These are phyloP conservation scores for Corythornis madagascariensis DNA, from an alignment of 2,113 vertebrate species.

Conservation along the genomic window DNA sequence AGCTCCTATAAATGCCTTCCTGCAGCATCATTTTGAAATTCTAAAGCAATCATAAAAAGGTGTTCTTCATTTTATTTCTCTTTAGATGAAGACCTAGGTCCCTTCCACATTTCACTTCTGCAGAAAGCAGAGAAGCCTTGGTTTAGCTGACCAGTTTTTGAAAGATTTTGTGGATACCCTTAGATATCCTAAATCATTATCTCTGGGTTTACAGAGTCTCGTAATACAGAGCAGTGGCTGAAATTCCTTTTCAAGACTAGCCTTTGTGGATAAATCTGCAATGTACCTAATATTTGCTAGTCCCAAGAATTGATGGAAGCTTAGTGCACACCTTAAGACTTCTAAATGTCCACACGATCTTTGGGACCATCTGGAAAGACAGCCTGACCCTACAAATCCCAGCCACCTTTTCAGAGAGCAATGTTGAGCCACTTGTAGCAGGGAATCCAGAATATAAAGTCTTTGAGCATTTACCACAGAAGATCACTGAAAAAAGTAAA, in stretches of 20 bases:
- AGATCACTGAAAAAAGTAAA: not conserved
- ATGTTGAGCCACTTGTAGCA: not conserved
- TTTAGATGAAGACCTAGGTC: not conserved
- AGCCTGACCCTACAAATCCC: not conserved
- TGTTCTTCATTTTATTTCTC: not conserved
- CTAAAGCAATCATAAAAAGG: not conserved
- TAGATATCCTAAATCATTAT: not conserved
- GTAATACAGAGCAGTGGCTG: not conserved
- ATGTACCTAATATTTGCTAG: not conserved
- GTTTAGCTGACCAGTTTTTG: not conserved
- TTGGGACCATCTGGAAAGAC: not conserved
- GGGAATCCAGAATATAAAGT: not conserved
- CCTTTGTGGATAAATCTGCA: not conserved
- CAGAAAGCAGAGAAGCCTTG: not conserved
- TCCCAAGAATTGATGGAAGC: not conserved
- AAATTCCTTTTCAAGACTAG: not conserved
- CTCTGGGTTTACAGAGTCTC: not conserved
- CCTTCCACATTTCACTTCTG: not conserved
- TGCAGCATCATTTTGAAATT: not conserved
- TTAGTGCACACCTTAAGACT: not conserved
- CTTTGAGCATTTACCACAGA: not conserved
- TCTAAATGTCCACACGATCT: not conserved
- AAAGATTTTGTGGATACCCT: not conserved
- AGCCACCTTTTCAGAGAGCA: not conserved
- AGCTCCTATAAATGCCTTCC: not conserved